These are phyloP conservation scores for Lamellibrachia satsuma DNA, from an alignment of 2,888 invertebrate genomes.

Conservation along the genomic window DNA sequence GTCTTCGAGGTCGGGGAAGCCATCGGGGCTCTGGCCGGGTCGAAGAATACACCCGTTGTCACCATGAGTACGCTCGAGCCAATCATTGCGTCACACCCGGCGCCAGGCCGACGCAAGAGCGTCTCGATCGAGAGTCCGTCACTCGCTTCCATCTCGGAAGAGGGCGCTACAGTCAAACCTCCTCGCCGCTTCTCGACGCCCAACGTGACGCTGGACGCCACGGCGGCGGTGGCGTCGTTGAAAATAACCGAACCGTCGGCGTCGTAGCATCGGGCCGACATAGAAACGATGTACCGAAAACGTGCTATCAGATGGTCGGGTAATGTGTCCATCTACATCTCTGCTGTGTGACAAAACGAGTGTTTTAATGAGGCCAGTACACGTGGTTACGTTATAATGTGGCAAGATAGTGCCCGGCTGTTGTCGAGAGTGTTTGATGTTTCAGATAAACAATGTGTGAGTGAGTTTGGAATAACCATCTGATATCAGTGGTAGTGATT, in stretches of 20 bases:
- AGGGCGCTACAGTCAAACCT: neutral
- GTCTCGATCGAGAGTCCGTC: constrained; percentile 27
- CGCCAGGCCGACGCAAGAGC: constrained; percentile 23
- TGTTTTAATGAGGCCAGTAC: too few relatives aligned
- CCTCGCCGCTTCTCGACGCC: neutral
- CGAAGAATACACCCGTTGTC: neutral
- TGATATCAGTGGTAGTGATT: neutral
- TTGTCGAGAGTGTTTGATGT: neutral
- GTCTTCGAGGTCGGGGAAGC: constrained; percentile 28
- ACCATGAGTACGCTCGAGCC: neutral
- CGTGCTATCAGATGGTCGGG: neutral
- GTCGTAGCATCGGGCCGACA: neutral
- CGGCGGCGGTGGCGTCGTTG: neutral
- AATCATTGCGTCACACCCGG: neutral
- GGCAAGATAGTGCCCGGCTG: neutral
- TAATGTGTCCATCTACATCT: neutral
- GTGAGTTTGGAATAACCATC: neutral
- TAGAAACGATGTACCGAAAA: neutral
- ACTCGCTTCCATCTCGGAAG: constrained; percentile 29
- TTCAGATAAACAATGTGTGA: neutral
- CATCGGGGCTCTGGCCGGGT: constrained; percentile 26
- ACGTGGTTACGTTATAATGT: too few relatives aligned
- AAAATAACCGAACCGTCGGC: neutral
- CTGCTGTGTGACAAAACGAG: neutral
- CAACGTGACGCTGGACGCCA: neutral